Evolutionary conservation across 2,113 vertebrate species (phyloP).

Genomic region (Psettodes erumei): DNA sequence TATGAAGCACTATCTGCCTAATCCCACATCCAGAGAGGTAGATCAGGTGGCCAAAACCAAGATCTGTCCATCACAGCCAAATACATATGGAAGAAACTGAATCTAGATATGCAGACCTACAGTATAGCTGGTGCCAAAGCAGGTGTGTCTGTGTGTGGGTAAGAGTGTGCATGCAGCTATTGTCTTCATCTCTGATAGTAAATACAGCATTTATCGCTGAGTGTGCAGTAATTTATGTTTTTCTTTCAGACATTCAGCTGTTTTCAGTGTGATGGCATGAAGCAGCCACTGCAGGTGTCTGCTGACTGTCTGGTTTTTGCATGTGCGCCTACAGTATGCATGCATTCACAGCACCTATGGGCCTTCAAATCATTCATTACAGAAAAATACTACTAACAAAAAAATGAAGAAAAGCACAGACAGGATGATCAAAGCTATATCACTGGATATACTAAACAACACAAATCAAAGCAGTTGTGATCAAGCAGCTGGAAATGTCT

Average conservation of each 20-base stretch:
- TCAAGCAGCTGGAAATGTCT: slow-evolving; percentile 55
- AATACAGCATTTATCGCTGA: slow-evolving; percentile 32
- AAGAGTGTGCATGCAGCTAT: slow-evolving; percentile 11
- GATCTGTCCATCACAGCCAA: slow-evolving; percentile 48
- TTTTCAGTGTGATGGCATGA: slow-evolving; percentile 41
- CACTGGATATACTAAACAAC: not conserved
- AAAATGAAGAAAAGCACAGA: not conserved
- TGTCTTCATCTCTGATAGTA: slow-evolving; percentile 19
- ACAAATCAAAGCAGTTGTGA: slow-evolving; percentile 61
- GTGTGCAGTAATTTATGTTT: slow-evolving; percentile 25
- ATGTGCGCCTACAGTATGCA: slow-evolving; percentile 45
- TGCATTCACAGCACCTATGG: slow-evolving; percentile 8
- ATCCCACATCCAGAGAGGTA: slow-evolving; percentile 42
- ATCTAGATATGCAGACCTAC: slow-evolving; percentile 27
- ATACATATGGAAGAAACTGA: slow-evolving; percentile 39
- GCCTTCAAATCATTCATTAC: slow-evolving; percentile 15
- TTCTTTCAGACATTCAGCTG: not conserved
- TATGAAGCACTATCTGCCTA: slow-evolving; percentile 54
- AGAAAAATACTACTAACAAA: not conserved
- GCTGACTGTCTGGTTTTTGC: slow-evolving; percentile 60
- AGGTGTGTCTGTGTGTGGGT: slow-evolving; percentile 18
- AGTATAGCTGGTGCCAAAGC: slow-evolving; percentile 13
- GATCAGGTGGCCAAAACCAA: slow-evolving; percentile 55
- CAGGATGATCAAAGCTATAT: slow-evolving; percentile 33
- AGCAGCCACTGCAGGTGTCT: slow-evolving; percentile 64